phyloP scores from a whole-genome alignment of 2,797 vertebrate genomes.

The Enteromius unitaeniatus region DNA sequence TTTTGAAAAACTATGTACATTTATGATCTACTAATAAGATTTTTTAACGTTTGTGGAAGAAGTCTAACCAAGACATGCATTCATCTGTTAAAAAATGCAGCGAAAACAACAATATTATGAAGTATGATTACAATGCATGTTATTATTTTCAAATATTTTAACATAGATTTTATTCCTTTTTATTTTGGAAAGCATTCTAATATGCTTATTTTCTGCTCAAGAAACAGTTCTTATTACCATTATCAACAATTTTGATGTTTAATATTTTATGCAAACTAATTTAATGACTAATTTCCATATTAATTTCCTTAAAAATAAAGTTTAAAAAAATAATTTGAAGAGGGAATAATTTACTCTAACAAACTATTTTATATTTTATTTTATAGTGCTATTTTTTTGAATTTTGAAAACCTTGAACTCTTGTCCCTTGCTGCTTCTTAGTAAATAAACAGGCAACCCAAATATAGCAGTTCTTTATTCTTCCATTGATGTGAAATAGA shows the following conservation, averaged over 20 bases:
- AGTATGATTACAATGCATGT: background rate
- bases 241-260: background rate
- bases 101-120: background rate
- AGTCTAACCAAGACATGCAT: background rate
- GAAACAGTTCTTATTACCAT: background rate
- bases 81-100: background rate
- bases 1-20: background rate
- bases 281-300: background rate
- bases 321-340: no score
- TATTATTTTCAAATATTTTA: background rate
- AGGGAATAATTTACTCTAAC: no score
- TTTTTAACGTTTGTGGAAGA: background rate
- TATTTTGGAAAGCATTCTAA: background rate
- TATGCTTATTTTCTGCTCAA: background rate
- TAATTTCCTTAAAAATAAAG: no score
- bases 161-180: background rate
- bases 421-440: background rate
- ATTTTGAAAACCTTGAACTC: background rate
- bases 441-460: background rate
- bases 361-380: background rate
- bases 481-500: background rate
- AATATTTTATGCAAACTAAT: background rate
- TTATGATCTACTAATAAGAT: background rate
- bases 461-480: conserved; percentile 9
- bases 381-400: background rate